Conservation (phyloP, 2,888 invertebrate genomes). For the Calliphora vomitoria region DNA sequence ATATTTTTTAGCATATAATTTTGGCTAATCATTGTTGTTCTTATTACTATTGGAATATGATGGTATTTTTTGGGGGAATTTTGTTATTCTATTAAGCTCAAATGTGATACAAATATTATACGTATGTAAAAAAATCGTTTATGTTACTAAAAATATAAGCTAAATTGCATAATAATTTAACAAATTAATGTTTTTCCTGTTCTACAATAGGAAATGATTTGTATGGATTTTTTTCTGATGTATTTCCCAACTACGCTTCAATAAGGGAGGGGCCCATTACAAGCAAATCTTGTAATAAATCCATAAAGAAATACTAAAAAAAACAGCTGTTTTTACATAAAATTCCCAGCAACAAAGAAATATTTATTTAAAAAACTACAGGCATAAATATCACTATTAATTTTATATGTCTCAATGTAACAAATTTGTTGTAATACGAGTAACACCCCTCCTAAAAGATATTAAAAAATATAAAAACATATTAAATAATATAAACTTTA, state of each 20-base stretch:
- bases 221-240: constrained; percentile 13
- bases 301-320: background rate
- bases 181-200: constrained; percentile 51
- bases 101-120: too few species aligned
- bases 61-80: too few species aligned
- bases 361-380: constrained; percentile 7
- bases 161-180: constrained; percentile 56
- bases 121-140: too few species aligned
- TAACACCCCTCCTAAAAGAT: constrained; percentile 43
- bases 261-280: constrained; percentile 37
- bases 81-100: too few species aligned
- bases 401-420: constrained; percentile 37
- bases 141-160: background rate
- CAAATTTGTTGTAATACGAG: constrained; percentile 34
- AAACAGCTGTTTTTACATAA: constrained; percentile 57
- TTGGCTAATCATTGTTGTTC: too few species aligned
- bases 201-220: constrained; percentile 37
- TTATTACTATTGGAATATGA: too few species aligned
- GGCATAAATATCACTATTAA: constrained; percentile 54
- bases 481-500: constrained; percentile 18
- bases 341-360: constrained; percentile 52
- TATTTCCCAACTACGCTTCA: constrained; percentile 2
- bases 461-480: background rate
- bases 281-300: constrained; percentile 35
- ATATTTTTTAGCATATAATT: too few species aligned